A percentile compares a stretch with the other conserved stretches of the same genome.
phyloP scores from a whole-genome alignment of 2,888 invertebrate species.

The Macrosiphum euphorbiae region DNA sequence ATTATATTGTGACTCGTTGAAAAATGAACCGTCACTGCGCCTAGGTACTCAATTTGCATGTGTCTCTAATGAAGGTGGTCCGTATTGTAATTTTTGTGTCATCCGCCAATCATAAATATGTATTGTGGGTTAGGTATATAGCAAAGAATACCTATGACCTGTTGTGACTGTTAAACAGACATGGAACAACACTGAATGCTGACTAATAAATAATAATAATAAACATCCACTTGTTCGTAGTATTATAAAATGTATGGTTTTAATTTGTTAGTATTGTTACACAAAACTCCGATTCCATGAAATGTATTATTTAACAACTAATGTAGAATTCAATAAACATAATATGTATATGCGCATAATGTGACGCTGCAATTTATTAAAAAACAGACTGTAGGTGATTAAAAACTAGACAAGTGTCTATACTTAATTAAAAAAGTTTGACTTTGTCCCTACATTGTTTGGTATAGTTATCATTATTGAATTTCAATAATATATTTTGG shows the following conservation, averaged over 20 bases:
- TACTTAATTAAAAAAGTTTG: neutral
- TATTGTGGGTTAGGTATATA: neutral
- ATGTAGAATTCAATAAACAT: neutral
- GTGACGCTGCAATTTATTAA: neutral
- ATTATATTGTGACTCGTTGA: neutral
- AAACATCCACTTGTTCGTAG: neutral
- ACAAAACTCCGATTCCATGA: neutral
- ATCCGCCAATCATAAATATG: neutral
- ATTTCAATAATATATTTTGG: neutral
- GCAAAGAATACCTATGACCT: neutral
- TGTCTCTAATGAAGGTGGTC: neutral
- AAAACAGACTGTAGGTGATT: neutral
- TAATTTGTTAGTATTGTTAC: neutral
- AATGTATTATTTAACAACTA: neutral
- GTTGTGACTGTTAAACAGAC: neutral
- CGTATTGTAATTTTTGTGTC: neutral
- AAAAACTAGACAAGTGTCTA: neutral
- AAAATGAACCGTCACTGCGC: neutral
- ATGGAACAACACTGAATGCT: neutral
- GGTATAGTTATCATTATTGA: neutral
- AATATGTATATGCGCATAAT: neutral
- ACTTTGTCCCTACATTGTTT: neutral
- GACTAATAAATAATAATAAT: neutral
- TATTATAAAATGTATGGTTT: neutral
- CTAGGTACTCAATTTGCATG: neutral